Evolutionary conservation across 2,797 vertebrate genomes (phyloP).

Genomic region (Cichlasoma orientale): DNA sequence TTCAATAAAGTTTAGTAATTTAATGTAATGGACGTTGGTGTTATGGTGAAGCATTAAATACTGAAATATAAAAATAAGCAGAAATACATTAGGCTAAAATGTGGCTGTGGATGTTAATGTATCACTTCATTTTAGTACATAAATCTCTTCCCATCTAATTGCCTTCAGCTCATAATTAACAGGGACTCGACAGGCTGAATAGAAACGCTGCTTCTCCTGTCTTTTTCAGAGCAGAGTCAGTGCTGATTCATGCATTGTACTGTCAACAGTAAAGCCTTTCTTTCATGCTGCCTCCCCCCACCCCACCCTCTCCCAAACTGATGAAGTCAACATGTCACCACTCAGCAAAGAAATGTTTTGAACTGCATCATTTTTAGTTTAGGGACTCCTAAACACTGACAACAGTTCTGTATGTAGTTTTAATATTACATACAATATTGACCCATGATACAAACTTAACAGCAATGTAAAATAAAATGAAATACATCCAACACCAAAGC

Average conservation of each 20-base stretch:
- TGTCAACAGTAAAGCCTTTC: slow-evolving; percentile 55
- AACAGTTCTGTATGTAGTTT: not conserved
- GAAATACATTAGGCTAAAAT: not conserved
- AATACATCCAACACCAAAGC: not conserved
- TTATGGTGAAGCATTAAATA: not conserved
- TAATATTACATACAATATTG: not conserved
- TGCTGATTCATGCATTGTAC: slow-evolving; percentile 59
- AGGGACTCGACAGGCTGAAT: not conserved
- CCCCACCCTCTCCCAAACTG: not conserved
- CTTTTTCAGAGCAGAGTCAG: slow-evolving; percentile 41
- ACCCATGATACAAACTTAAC: not conserved
- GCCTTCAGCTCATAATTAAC: slow-evolving; percentile 20
- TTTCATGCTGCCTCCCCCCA: slow-evolving; percentile 14
- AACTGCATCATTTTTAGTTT: not conserved
- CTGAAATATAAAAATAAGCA: not conserved
- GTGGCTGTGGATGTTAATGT: not conserved
- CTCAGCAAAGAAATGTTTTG: slow-evolving; percentile 23
- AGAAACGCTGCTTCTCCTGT: slow-evolving; percentile 15
- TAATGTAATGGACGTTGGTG: not conserved
- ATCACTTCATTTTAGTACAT: not conserved
- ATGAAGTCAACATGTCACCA: slow-evolving; percentile 53
- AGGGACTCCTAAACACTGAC: not conserved
- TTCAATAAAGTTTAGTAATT: not conserved
- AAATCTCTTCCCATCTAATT: not conserved
- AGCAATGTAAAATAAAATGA: not conserved